Evolutionary conservation across 2,797 vertebrate genomes (phyloP), one percentile per base, ranked within the genome.

Genomic region (Enteromius anoplus): DNA sequence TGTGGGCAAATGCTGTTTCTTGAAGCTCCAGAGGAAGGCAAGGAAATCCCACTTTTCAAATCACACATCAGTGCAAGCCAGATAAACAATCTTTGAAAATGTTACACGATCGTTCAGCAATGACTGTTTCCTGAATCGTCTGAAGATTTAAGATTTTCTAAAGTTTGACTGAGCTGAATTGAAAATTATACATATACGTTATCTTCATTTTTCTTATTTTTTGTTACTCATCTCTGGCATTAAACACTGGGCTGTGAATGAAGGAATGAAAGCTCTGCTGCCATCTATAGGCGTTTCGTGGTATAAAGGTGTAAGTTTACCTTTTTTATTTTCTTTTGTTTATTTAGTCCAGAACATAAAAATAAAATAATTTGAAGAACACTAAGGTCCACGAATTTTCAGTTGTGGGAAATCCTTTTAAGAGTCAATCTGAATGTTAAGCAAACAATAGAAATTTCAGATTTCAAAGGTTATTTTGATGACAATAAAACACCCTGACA

Each of bases 221-320:
- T 76, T 17, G 14, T 60, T 60, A 37, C n/a, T 77, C 14, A 45
- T 40, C 53, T 77, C n/a, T 62, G 37, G 0, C 4, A 21, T 1
- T 62, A 29, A 64, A 26, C 45, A 14, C 9, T 53, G 29, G 23
- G 40, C 23, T 4, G 29, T 29, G 17, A 40, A 21, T 10, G n/a
- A 75, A 42, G 19, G 19, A 68, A 66, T 17, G 37, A 68, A 69
- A 15, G 53, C 60, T 75, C n/a, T 82, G 71, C 71, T 55, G 81
- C 72, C 81, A 82, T 82, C 81, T 76, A 6, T 47, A 69, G 81
- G 49, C 3, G 49, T 68, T 45, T 76, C 19, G 4, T 29, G 49
- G 72, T 58, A 81, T 47, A 65, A 26, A 12, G 3, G 2, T 58
- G 10, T 40, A 58, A 80, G 17, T 34, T 37, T 26, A 26, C 4